Percentiles rank a stretch among this genome's conserved stretches.
Conservation (phyloP, 1,140 invertebrate species). For the Formica selysi region DNA sequence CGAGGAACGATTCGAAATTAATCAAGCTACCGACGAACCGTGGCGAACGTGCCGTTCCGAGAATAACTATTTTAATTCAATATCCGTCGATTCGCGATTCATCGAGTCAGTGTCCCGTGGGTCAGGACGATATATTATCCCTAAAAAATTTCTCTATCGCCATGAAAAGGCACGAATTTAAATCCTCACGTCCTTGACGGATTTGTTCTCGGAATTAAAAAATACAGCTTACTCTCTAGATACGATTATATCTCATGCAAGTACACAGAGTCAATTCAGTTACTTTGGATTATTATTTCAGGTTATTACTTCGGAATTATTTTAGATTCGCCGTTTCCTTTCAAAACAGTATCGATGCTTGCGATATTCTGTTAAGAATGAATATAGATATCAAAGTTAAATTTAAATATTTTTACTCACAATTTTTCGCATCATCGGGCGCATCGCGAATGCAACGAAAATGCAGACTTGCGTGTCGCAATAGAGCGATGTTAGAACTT, state of each 20-base stretch:
- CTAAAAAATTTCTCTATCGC: constrained; percentile 54
- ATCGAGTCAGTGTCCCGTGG: constrained; percentile 58
- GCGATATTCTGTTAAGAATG: background rate
- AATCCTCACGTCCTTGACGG: constrained; percentile 19
- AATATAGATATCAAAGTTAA: background rate
- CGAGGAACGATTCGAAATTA: constrained; percentile 65
- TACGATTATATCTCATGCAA: background rate
- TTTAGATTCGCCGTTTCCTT: background rate
- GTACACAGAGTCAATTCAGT: background rate
- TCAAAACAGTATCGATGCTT: background rate
- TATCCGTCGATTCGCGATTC: constrained; percentile 56
- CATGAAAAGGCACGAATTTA: constrained; percentile 32
- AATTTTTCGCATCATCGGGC: background rate
- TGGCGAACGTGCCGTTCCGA: constrained; percentile 49
- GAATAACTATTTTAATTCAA: constrained; percentile 71
- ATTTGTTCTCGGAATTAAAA: constrained; percentile 37
- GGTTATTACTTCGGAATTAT: background rate
- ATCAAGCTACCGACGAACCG: constrained; percentile 63
- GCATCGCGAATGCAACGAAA: background rate
- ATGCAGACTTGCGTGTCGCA: too few relatives aligned
- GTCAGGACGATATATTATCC: constrained; percentile 26
- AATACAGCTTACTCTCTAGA: background rate
- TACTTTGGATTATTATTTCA: too few relatives aligned
- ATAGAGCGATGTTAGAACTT: constrained; percentile 5
- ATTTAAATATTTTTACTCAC: constrained; percentile 12